Percentiles rank a stretch among this genome's conserved stretches.
phyloP scores from a whole-genome alignment of 2,888 invertebrate genomes.

The Linhomoeus sp. region DNA sequence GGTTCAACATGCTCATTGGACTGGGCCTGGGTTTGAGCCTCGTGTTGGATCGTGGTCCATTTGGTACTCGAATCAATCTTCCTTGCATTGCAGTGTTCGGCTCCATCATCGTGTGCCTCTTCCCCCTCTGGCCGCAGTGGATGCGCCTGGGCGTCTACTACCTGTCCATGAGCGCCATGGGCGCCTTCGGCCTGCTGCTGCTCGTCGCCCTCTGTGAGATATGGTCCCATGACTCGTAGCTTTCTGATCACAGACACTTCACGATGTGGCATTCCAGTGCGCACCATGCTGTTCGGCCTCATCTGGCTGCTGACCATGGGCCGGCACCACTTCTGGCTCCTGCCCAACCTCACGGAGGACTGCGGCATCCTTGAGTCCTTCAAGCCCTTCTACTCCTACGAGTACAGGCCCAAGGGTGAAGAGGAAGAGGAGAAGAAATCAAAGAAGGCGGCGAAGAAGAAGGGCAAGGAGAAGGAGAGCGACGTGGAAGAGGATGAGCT shows the following conservation, averaged over 20 bases:
- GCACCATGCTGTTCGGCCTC: constrained; percentile 69
- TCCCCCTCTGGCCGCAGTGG: constrained; percentile 88
- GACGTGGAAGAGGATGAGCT: constrained; percentile 8
- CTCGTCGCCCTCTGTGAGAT: constrained; percentile 51
- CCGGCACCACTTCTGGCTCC: constrained; percentile 81
- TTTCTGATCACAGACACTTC: no score
- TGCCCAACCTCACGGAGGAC: constrained; percentile 97
- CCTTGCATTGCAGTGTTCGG: constrained; percentile 49
- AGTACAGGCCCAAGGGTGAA: constrained; percentile 7
- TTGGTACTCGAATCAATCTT: background rate
- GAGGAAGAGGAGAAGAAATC: constrained; percentile 3
- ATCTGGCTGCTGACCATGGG: constrained; percentile 73
- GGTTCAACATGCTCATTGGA: constrained; percentile 35
- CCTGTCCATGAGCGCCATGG: constrained; percentile 76
- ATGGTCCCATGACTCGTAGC: background rate
- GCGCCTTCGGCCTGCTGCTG: constrained; percentile 78
- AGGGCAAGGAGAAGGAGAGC: constrained; percentile 6
- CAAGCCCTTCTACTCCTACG: constrained; percentile 60
- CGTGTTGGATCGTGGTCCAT: background rate
- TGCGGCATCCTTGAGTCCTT: constrained; percentile 97
- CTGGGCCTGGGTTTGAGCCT: constrained; percentile 25
- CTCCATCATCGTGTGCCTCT: constrained; percentile 82
- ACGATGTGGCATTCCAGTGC: constrained; percentile 34
- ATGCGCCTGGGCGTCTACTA: constrained; percentile 78
- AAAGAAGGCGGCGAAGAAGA: constrained; percentile 3